Conservation (phyloP, 1,140 invertebrate species). For the Macrocentrus cingulum region DNA sequence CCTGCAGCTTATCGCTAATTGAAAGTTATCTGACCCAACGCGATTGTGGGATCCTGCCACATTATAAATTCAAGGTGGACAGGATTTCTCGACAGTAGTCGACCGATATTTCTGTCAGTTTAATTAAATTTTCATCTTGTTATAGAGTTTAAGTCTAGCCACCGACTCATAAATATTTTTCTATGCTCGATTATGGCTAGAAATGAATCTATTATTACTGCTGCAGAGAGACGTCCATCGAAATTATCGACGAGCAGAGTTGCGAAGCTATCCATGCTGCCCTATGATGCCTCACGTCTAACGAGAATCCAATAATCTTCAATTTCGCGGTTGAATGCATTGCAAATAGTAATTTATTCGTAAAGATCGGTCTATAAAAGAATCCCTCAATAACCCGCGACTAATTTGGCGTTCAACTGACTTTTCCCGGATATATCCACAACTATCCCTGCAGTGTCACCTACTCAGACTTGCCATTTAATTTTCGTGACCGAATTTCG, state of each 20-base stretch:
- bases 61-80: no score
- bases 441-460: no score
- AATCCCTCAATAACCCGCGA: constrained; percentile 3
- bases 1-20: constrained; percentile 8
- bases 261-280: neutral
- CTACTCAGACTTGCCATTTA: no score
- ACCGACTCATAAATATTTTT: no score
- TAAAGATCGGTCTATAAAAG: constrained; percentile 26
- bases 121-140: no score
- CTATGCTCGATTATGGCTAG: no score
- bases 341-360: constrained; percentile 49
- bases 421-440: neutral
- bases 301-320: constrained; percentile 52
- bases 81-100: no score
- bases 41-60: no score
- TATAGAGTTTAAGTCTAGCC: no score
- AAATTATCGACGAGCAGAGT: neutral
- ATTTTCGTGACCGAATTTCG: no score
- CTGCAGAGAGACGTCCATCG: neutral
- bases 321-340: constrained; percentile 44
- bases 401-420: constrained; percentile 7
- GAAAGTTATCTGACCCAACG: constrained; percentile 5
- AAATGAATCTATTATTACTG: no score
- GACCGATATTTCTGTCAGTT: no score
- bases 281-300: constrained; percentile 29